These are phyloP conservation scores for Drosophila subobscura DNA, from an alignment of 1,140 invertebrate genomes.

Conservation along the genomic window DNA sequence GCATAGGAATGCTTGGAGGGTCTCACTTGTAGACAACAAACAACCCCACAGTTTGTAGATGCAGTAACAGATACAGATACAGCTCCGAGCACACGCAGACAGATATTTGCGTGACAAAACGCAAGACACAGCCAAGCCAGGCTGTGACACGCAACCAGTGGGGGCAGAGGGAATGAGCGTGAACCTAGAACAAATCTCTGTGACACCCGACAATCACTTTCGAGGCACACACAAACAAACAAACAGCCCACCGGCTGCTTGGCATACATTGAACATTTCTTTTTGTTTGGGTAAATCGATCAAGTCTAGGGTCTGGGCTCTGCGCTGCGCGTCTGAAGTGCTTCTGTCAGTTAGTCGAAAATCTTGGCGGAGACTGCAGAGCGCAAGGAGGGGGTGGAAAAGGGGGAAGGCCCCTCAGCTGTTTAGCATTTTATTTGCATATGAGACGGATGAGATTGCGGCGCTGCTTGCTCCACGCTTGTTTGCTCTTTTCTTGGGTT, in stretches of 20 bases:
- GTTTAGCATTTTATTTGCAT: constrained; percentile 79
- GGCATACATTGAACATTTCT: constrained; percentile 45
- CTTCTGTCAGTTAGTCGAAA: constrained; percentile 24
- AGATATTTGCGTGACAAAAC: constrained; percentile 66
- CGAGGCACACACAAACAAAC: constrained; percentile 51
- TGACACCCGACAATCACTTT: constrained; percentile 71
- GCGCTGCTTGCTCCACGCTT: constrained; percentile 16
- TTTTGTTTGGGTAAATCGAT: constrained; percentile 60
- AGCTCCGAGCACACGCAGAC: constrained; percentile 15
- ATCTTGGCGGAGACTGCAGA: constrained; percentile 42
- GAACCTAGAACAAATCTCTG: constrained; percentile 47
- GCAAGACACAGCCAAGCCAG: constrained; percentile 36
- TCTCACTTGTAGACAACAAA: constrained; percentile 48
- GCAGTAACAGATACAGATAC: constrained; percentile 15
- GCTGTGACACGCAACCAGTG: constrained; percentile 8
- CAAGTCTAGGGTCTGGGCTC: constrained; percentile 33
- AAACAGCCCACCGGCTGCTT: constrained; percentile 27
- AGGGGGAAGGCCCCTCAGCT: constrained; percentile 47
- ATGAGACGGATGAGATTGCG: constrained; percentile 44
- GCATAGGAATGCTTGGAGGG: constrained; percentile 10
- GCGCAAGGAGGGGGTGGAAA: constrained; percentile 31
- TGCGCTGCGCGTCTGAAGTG: constrained; percentile 20
- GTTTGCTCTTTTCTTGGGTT: constrained; percentile 71
- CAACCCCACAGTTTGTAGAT: constrained; percentile 37
- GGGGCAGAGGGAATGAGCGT: no score